phyloP scores from a whole-genome alignment of 2,888 invertebrate genomes.

The Volucella inflata region DNA sequence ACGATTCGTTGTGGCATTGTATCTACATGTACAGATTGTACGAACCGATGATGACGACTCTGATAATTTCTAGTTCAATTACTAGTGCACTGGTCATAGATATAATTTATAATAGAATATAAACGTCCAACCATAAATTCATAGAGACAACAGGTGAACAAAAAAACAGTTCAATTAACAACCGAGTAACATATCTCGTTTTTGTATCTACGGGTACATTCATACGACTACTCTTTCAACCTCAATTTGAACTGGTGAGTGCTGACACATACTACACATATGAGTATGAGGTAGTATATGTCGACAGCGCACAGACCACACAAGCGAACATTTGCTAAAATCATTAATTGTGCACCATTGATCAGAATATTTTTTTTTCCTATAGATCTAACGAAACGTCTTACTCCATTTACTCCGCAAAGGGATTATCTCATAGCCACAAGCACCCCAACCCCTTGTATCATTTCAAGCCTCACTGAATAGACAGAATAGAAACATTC shows the following conservation, averaged over 20 bases:
- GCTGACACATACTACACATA: not conserved
- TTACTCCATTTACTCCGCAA: constrained; percentile 61
- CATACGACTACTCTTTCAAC: not conserved
- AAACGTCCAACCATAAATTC: not conserved
- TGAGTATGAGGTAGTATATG: too few relatives aligned
- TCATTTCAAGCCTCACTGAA: constrained; percentile 70
- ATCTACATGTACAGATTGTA: too few relatives aligned
- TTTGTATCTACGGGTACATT: too few relatives aligned
- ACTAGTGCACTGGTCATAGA: too few relatives aligned
- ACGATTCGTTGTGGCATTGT: too few relatives aligned
- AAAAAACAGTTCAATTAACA: constrained; percentile 55
- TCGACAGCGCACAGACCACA: too few relatives aligned
- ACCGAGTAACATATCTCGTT: too few relatives aligned
- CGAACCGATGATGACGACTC: too few relatives aligned
- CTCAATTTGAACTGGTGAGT: not conserved
- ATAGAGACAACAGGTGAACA: constrained; percentile 7
- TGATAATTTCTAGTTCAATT: too few relatives aligned
- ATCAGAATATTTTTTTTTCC: constrained; percentile 50
- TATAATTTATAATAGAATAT: too few relatives aligned
- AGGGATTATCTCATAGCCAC: constrained; percentile 51
- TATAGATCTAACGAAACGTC: constrained; percentile 17
- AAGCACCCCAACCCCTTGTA: constrained; percentile 24
- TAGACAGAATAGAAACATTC: constrained; percentile 68
- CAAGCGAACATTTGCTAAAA: too few relatives aligned
- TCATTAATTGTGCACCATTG: constrained; percentile 53